phyloP scores from a whole-genome alignment of 2,888 invertebrate genomes.

The Dryadula phaetusa region DNA sequence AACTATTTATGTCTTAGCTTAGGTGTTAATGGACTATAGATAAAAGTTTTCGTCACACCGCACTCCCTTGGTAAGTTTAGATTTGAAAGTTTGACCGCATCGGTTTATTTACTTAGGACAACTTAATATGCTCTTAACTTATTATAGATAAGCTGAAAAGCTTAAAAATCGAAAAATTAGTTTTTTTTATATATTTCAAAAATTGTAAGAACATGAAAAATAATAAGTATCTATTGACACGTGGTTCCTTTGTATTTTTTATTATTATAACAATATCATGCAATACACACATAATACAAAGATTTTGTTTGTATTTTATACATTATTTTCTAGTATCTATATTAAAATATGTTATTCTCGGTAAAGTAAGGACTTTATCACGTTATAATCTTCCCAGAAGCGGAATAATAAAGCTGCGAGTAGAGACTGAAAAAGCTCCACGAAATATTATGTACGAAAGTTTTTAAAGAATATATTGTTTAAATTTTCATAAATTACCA shows the following conservation, averaged over 20 bases:
- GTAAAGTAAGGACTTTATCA: constrained; percentile 13
- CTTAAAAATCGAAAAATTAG: not conserved
- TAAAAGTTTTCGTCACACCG: constrained; percentile 34
- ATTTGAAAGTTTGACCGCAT: constrained; percentile 22
- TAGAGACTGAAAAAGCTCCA: constrained; percentile 16
- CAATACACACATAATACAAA: not conserved
- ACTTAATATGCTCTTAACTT: not conserved
- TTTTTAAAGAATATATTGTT: constrained; percentile 57
- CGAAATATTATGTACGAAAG: constrained; percentile 31
- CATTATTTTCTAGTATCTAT: too few relatives aligned
- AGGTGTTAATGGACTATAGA: constrained; percentile 46
- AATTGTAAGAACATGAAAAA: not conserved
- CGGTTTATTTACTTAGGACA: not conserved
- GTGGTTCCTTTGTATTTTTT: not conserved
- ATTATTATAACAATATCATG: too few relatives aligned
- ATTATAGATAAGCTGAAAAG: not conserved
- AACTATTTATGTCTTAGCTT: constrained; percentile 37
- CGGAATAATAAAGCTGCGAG: constrained; percentile 12
- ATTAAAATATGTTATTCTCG: not conserved
- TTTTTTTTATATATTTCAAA: not conserved
- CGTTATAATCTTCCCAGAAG: constrained; percentile 12
- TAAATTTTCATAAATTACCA: constrained; percentile 64
- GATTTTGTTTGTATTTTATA: too few relatives aligned
- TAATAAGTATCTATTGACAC: not conserved
- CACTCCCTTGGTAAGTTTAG: constrained; percentile 37